Percentiles rank a stretch among this genome's conserved stretches.
These are phyloP conservation scores for Plestiodon gilberti DNA, from an alignment of 2,113 vertebrate species.

Conservation along the genomic window DNA sequence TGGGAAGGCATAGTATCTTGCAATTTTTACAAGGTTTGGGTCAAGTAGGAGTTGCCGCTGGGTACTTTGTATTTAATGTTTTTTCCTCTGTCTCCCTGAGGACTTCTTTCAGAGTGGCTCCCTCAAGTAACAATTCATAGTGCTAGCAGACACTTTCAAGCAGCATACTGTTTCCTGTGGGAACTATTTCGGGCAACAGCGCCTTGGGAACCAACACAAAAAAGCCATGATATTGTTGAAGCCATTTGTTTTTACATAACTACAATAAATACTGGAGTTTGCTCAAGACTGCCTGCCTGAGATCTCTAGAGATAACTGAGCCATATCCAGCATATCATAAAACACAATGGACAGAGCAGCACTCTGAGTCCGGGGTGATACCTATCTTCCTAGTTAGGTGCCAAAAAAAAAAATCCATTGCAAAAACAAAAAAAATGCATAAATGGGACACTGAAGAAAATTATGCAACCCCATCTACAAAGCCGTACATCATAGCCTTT, in stretches of 20 bases:
- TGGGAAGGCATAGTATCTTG: not conserved
- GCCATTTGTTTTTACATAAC: not conserved
- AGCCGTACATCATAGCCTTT: too few species aligned
- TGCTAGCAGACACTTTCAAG: not conserved
- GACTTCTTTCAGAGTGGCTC: not conserved
- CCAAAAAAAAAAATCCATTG: not conserved
- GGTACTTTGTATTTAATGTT: not conserved
- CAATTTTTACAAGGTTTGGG: not conserved
- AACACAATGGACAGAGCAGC: not conserved
- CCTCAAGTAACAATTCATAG: not conserved
- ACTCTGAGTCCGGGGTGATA: not conserved
- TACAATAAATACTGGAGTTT: constrained; percentile 8
- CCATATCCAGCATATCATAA: not conserved
- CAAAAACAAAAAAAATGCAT: not conserved
- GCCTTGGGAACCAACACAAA: not conserved
- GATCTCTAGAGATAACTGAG: constrained; percentile 1
- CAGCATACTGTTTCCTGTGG: not conserved
- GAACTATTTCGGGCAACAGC: not conserved
- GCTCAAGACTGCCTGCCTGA: not conserved
- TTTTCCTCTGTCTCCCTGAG: not conserved
- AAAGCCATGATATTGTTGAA: not conserved
- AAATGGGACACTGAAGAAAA: not conserved
- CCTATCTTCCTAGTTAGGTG: not conserved
- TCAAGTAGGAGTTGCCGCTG: not conserved
- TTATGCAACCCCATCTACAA: not conserved